Evolutionary conservation across 2,113 vertebrate species (phyloP), one percentile per base, ranked within the genome.

Genomic region (Mormoops blainvillei): DNA sequence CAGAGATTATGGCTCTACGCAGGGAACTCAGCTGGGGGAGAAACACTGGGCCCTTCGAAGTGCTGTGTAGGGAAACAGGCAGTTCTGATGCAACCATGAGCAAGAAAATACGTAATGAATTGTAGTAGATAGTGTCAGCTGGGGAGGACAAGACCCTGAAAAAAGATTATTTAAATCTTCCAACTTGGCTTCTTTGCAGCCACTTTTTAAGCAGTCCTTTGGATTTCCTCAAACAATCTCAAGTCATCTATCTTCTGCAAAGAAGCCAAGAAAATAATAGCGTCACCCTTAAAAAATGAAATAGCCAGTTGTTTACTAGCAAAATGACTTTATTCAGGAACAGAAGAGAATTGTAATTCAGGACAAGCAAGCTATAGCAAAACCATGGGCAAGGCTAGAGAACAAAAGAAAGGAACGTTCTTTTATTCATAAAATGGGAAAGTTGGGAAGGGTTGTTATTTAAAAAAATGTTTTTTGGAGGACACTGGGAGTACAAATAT

Each of bases 131-230:
- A 85, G 13, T 96, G 88, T 33, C 94, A 77, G 36, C 45, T 54
- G 6, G 15, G n/a, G 70, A 96, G 71, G 68, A 89, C 28, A 67
- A 83, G 84, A 96, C 68, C 38, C 92, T n/a, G n/a, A 63, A 96
- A 92, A 67, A 74, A 4, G 70, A 78, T 58, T 94, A 97, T 73
- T 96, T 87, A 97, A 97, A 92, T 77, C 78, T 87, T 76, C 86
- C 22, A 83, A 76, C 20, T 70, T 82, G 86, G 14, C 48, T 94
- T 95, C 94, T 73, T 80, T 94, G 22, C 68, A 74, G 67, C 94
- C 89, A 92, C 38, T 74, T 94, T 97, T 96, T 89, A 97, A 98
- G 50, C 41, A 95, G 33, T 77, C 45, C 77, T 89, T 87, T 48
- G 90, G 83, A 94, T 74, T 92, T 96, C 93, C 94, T 97, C 73